These are phyloP conservation scores for Seira ritae DNA, from an alignment of 2,888 invertebrate genomes.

Conservation along the genomic window DNA sequence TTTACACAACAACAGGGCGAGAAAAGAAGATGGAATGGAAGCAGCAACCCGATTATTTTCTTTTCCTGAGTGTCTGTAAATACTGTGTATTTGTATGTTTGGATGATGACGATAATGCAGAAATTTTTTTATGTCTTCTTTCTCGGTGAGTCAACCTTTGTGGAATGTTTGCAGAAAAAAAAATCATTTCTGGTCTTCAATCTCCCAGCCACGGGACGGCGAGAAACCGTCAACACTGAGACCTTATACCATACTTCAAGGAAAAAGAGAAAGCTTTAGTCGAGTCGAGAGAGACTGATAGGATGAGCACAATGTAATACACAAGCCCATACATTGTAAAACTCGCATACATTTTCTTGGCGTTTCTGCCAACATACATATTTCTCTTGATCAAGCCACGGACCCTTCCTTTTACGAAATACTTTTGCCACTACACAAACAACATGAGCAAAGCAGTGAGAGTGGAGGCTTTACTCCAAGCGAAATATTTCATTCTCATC, in stretches of 20 bases:
- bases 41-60: not conserved
- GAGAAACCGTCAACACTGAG: not conserved
- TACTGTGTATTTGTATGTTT: no score
- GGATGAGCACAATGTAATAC: no score
- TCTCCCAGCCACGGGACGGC: conserved; percentile 2
- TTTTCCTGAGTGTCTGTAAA: no score
- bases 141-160: conserved; percentile 56
- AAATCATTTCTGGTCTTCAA: conserved; percentile 9
- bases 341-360: conserved; percentile 21
- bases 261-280: no score
- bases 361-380: conserved; percentile 52
- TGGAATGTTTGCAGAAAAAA: conserved; percentile 56
- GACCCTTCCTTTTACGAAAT: not conserved
- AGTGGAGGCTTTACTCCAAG: no score
- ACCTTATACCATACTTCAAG: no score
- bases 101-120: conserved; percentile 16
- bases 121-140: conserved; percentile 25
- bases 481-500: conserved; percentile 34
- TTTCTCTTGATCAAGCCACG: conserved; percentile 24
- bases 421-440: no score
- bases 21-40: not conserved
- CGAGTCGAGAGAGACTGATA: no score
- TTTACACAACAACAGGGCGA: conserved; percentile 15
- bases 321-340: no score
- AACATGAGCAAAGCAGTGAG: no score